Percentiles rank a stretch among this genome's conserved stretches.
Evolutionary conservation across 23 tunicate species (phyloP).

Genomic region (Pegea sp.): DNA sequence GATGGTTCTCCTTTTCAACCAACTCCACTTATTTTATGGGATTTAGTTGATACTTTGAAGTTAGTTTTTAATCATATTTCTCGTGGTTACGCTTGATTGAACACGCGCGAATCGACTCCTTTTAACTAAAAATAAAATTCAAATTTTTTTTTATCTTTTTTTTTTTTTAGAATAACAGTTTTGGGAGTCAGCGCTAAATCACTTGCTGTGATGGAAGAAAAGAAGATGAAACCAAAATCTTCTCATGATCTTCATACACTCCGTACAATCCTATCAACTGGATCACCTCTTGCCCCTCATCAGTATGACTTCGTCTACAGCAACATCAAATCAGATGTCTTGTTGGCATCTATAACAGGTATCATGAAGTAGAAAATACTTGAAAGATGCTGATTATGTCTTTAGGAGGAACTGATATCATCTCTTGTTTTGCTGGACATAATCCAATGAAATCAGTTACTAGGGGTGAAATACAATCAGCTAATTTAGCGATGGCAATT

Average conservation of each 20-base stretch:
- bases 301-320: constrained; percentile 73
- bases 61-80: constrained; percentile 6
- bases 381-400: background rate
- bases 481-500: constrained; percentile 63
- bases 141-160: too few relatives aligned
- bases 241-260: constrained; percentile 24
- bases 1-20: constrained; percentile 89
- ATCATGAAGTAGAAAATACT: background rate
- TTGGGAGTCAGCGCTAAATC: constrained; percentile 85
- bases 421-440: constrained; percentile 64
- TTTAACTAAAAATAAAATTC: too few relatives aligned
- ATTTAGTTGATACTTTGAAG: constrained; percentile 39
- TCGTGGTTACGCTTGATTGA: background rate
- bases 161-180: constrained; percentile 26
- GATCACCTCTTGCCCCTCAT: constrained; percentile 67
- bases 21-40: constrained; percentile 21
- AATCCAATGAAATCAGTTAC: constrained; percentile 40
- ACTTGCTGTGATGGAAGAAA: constrained; percentile 48
- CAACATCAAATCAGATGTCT: constrained; percentile 24
- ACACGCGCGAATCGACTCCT: too few relatives aligned
- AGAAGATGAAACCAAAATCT: constrained; percentile 19
- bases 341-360: constrained; percentile 66
- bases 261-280: constrained; percentile 80
- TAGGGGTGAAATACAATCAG: constrained; percentile 53
- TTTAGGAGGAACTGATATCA: constrained; percentile 76